A percentile compares a stretch with the other conserved stretches of the same genome.
Conservation (phyloP, 1,140 invertebrate species). For the Hyposmocoma kahamanoa region DNA sequence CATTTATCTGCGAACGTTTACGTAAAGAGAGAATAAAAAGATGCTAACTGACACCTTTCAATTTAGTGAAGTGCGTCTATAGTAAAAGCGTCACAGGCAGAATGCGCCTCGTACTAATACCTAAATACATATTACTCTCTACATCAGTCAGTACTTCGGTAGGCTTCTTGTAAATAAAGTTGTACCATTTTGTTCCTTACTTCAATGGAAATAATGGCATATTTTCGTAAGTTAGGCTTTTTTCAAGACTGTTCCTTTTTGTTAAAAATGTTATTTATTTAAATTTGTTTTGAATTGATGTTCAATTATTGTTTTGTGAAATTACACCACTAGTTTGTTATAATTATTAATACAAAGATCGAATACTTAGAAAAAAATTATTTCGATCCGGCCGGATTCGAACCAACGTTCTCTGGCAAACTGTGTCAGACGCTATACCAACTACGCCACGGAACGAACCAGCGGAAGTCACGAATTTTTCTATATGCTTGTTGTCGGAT, state of each 20-base stretch:
- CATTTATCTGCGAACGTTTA: constrained; percentile 20
- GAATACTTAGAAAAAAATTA: too few species aligned
- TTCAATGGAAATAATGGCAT: constrained; percentile 9
- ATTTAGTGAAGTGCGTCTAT: constrained; percentile 19
- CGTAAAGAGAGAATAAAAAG: constrained; percentile 18
- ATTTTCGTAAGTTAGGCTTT: constrained; percentile 19
- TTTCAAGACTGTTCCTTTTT: constrained; percentile 50
- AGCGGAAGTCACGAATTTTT: too few species aligned
- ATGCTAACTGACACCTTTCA: constrained; percentile 24
- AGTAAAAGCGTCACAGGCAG: constrained; percentile 7
- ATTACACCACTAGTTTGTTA: too few species aligned
- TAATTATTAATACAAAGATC: too few species aligned
- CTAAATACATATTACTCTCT: constrained; percentile 25
- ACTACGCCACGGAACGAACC: too few species aligned
- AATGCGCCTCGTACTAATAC: constrained; percentile 13
- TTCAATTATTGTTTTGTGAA: too few species aligned
- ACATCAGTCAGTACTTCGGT: constrained; percentile 28
- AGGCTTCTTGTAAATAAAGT: constrained; percentile 17
- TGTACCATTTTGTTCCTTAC: constrained; percentile 13
- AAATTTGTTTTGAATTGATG: too few species aligned
- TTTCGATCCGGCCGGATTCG: too few species aligned
- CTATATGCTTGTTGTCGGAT: too few species aligned
- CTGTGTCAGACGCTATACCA: too few species aligned
- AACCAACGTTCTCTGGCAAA: too few species aligned
- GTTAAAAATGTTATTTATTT: constrained; percentile 57